Conservation (phyloP, 1,140 invertebrate species). For the Drosophila equinoxialis region DNA sequence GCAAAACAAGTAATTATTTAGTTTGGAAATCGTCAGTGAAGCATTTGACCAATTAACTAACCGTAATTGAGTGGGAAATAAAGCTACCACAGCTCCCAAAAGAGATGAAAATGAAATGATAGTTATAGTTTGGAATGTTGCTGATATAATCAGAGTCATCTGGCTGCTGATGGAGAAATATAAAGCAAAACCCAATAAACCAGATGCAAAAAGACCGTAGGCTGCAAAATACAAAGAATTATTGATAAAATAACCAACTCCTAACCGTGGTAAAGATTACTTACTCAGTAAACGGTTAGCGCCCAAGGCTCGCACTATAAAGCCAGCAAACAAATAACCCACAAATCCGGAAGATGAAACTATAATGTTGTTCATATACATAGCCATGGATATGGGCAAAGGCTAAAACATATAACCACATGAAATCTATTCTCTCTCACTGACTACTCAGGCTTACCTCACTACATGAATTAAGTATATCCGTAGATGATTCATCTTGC, state of each 20-base stretch:
- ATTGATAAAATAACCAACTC: neutral
- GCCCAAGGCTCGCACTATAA: conserved; percentile 83
- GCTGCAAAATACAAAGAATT: conserved; percentile 38
- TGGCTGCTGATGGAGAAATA: conserved; percentile 83
- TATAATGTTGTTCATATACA: conserved; percentile 85
- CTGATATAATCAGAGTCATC: conserved; percentile 67
- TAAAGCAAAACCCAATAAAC: conserved; percentile 75
- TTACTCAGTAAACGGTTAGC: conserved; percentile 83
- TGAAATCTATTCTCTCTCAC: neutral
- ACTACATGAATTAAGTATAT: conserved; percentile 50
- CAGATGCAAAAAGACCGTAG: conserved; percentile 80
- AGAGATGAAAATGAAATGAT: conserved; percentile 74
- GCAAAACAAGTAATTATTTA: too few species aligned
- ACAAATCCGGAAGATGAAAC: conserved; percentile 84
- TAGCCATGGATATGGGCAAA: conserved; percentile 81
- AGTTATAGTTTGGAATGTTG: conserved; percentile 65
- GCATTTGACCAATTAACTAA: conserved; percentile 19
- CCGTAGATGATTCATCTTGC: conserved; percentile 48
- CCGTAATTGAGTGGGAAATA: conserved; percentile 80
- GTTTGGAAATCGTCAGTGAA: neutral
- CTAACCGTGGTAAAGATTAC: neutral
- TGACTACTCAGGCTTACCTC: conserved; percentile 31
- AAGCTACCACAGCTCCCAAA: conserved; percentile 64
- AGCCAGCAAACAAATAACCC: conserved; percentile 84
- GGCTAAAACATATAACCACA: conserved; percentile 29